Percentiles rank a stretch among this genome's conserved stretches.
These are phyloP conservation scores for Drepanosiphum platanoidis DNA, from an alignment of 2,888 invertebrate species.

Conservation along the genomic window DNA sequence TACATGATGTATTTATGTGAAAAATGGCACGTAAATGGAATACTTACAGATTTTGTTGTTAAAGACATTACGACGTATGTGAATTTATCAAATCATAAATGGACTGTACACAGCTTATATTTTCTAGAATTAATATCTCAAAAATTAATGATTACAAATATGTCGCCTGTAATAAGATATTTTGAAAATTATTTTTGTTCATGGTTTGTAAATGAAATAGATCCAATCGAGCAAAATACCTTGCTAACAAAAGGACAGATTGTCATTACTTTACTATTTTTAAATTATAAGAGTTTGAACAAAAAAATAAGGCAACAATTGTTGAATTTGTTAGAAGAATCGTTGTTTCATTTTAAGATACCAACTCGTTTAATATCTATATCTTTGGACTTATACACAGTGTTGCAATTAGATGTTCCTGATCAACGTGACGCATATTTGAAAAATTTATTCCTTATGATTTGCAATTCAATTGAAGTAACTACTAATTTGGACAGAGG, in stretches of 20 bases:
- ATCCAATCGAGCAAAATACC: neutral
- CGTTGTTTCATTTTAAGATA: slow-evolving; percentile 41
- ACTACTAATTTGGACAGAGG: slow-evolving; percentile 37
- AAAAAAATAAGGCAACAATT: slow-evolving; percentile 16
- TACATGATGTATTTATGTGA: slow-evolving; percentile 59
- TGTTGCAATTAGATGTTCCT: slow-evolving; percentile 23
- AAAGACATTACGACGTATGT: slow-evolving; percentile 47
- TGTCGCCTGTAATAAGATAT: slow-evolving; percentile 36
- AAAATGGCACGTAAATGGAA: slow-evolving; percentile 33
- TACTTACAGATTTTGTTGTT: slow-evolving; percentile 10
- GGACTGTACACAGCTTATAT: slow-evolving; percentile 53
- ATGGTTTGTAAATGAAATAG: slow-evolving; percentile 46
- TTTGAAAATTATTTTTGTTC: slow-evolving; percentile 11
- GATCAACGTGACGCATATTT: slow-evolving; percentile 1
- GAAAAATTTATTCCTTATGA: slow-evolving; percentile 27
- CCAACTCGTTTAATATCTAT: slow-evolving; percentile 52
- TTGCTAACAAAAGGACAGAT: slow-evolving; percentile 45
- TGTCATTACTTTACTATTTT: slow-evolving; percentile 26
- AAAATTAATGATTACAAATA: slow-evolving; percentile 30
- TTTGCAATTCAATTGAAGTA: slow-evolving; percentile 22
- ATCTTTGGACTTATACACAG: slow-evolving; percentile 45
- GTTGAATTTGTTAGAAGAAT: slow-evolving; percentile 29
- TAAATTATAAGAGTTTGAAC: slow-evolving; percentile 34
- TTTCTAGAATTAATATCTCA: slow-evolving; percentile 55
- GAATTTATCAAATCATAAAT: slow-evolving; percentile 20